Percentiles rank a stretch among this genome's conserved stretches.
Evolutionary conservation across 2,888 invertebrate genomes (phyloP).

Genomic region (Athetis lepigone): DNA sequence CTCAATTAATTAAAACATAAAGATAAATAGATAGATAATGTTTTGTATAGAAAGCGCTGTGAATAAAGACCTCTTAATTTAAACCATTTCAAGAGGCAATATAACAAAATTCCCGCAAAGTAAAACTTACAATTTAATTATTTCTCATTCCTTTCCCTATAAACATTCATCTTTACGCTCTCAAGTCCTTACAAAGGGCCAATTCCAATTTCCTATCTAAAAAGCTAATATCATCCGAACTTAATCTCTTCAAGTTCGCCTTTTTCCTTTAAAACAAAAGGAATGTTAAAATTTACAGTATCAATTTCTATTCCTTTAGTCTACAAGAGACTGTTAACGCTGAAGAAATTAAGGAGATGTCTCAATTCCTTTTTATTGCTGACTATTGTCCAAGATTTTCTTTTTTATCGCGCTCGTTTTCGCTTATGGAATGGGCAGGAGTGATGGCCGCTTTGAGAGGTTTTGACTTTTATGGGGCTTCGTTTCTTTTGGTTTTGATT

Average conservation of each 20-base stretch:
- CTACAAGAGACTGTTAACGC: slow-evolving; percentile 54
- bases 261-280: slow-evolving; percentile 55
- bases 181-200: slow-evolving; percentile 18
- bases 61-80: no score
- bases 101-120: slow-evolving; percentile 8
- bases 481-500: not conserved
- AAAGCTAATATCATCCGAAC: slow-evolving; percentile 52
- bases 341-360: slow-evolving; percentile 66
- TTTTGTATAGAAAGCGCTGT: no score
- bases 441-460: not conserved
- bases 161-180: slow-evolving; percentile 13
- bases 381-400: slow-evolving; percentile 60
- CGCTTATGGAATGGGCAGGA: slow-evolving; percentile 12
- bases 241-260: slow-evolving; percentile 53
- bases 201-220: slow-evolving; percentile 46
- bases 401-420: slow-evolving; percentile 45
- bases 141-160: slow-evolving; percentile 1
- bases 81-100: not conserved
- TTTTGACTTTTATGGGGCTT: not conserved
- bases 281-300: slow-evolving; percentile 61
- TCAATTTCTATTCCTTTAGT: slow-evolving; percentile 61
- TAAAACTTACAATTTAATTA: slow-evolving; percentile 19
- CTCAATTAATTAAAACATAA: no score
- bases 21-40: no score
- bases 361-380: slow-evolving; percentile 62